Conservation (phyloP, 1,140 invertebrate genomes). For the Tetramorium simillimum region DNA sequence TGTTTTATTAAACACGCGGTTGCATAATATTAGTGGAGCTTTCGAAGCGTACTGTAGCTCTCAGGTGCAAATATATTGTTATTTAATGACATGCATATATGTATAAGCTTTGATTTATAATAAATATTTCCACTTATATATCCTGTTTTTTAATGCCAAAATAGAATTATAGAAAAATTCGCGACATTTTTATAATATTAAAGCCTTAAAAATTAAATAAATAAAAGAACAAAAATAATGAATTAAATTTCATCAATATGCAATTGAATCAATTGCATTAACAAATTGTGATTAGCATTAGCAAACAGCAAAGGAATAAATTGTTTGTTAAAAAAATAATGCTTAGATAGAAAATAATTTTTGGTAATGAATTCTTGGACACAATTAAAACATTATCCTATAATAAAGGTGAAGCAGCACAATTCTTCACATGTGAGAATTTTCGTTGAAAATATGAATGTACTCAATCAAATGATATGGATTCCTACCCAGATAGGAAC, state of each 20-base stretch:
- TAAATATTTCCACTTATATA: constrained; percentile 81
- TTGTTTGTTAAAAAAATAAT: no score
- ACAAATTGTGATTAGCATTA: no score
- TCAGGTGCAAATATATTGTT: constrained; percentile 57
- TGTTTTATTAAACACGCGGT: constrained; percentile 37
- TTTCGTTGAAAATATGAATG: no score
- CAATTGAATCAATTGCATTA: no score
- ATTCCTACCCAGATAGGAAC: no score
- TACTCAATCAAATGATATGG: no score
- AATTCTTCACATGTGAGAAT: no score
- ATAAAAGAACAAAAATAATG: neutral
- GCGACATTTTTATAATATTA: neutral
- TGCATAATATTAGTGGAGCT: constrained; percentile 39
- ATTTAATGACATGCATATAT: constrained; percentile 46
- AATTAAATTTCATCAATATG: neutral
- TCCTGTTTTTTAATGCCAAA: neutral
- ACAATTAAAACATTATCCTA: no score
- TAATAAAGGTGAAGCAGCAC: no score
- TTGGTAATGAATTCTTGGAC: no score
- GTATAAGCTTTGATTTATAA: constrained; percentile 77
- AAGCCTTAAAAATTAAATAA: neutral
- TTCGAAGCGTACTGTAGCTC: constrained; percentile 43
- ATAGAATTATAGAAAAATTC: neutral
- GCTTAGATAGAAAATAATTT: no score
- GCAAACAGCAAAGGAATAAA: no score